phyloP scores from a whole-genome alignment of 2,113 vertebrate genomes.

The Pelodiscus sinensis region DNA sequence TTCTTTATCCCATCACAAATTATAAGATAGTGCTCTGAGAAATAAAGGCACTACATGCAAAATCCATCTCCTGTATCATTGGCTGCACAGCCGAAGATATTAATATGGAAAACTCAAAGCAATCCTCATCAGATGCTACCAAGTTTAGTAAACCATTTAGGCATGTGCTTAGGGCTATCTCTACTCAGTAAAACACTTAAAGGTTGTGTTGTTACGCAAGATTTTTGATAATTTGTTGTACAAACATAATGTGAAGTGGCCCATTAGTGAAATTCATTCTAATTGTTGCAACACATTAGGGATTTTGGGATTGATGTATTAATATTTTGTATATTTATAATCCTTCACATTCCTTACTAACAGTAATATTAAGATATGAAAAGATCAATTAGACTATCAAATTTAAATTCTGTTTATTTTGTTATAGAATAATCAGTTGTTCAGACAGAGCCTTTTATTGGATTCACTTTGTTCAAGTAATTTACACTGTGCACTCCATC shows the following conservation, averaged over 20 bases:
- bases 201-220: conserved; percentile 47
- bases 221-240: conserved; percentile 30
- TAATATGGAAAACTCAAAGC: neutral
- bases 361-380: conserved; percentile 41
- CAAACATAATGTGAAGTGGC: conserved; percentile 22
- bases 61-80: neutral
- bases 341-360: conserved; percentile 68
- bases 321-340: conserved; percentile 67
- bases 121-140: neutral
- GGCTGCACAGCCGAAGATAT: neutral
- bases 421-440: conserved; percentile 62
- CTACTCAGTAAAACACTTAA: neutral
- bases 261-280: conserved; percentile 46
- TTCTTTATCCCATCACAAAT: neutral
- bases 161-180: neutral
- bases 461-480: conserved; percentile 17
- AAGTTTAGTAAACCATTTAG: neutral
- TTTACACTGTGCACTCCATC: neutral
- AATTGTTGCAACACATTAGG: conserved; percentile 24
- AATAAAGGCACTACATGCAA: neutral
- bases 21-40: neutral
- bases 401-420: conserved; percentile 52
- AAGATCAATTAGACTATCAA: conserved; percentile 63
- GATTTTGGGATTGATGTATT: conserved; percentile 11
- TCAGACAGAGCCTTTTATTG: conserved; percentile 34